Evolutionary conservation across 1,140 invertebrate species (phyloP), one percentile per base, ranked within the genome.

Genomic region (Heliconius congener): DNA sequence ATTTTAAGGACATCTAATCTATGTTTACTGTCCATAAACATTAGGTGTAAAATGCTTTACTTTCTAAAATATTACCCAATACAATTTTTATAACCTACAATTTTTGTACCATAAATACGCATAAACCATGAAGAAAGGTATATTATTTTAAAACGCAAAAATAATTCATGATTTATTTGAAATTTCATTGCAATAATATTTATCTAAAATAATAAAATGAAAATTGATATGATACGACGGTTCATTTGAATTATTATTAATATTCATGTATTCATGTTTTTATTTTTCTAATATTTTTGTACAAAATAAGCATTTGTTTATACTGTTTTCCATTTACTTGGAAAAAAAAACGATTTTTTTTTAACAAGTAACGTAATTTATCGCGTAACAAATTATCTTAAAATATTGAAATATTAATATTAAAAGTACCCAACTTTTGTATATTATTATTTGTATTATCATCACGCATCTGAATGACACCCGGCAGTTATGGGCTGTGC

Each of bases 131-230:
- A n/a, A 3, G n/a, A 57, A n/a, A 9, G 8, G 19, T 57, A 23
- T 23, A 57, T 57, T 23, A n/a, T 57, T n/a, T 57, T 57, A 57
- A 23, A 57, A 57, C 6, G 6, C 0, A 23, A 9, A 8, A 18
- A 52, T 23, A 57, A 9, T 3, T 19, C 1, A 23, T 57, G 2
- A 11, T 8, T 57, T n/a, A 57, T 57, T 57, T 57, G n/a, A 23
- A 57, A 57, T 57, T 23, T 57, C 3, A 57, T 57, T 57, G 23
- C 55, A 57, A 57, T 23, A 57, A 60, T 60, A 27, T 60, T 60
- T 60, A 60, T 60, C 55, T 9, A n/a, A 46, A 60, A 60, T 60
- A 23, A 27, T 60, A 60, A 60, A 60, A 60, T 60, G n/a, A 23
- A 60, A 60, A 60, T 60, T 60, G n/a, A 60, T 60, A 60, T 8